Base-by-base conservation (phyloP, 23 tunicate species). In the Halocynthia aurantium region DNA sequence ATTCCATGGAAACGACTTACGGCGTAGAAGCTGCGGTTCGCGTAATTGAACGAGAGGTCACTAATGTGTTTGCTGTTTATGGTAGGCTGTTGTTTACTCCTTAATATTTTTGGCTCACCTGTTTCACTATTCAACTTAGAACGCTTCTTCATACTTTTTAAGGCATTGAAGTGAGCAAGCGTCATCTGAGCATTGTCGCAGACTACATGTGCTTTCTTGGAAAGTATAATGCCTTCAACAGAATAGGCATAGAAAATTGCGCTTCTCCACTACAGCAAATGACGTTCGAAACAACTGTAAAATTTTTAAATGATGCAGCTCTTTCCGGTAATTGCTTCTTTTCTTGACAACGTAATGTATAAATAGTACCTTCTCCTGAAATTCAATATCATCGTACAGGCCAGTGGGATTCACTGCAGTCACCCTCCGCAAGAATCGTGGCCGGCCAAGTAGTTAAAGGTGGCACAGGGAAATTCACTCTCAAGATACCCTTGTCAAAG, bases 11-110 rank as follows among this genome's bases (percentile, higher is more conserved):
- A 7, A 53, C 61, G 6, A 75, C 79, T 18, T 96, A 89, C 70
- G 99, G 99, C 53, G 82, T 96, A 54, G 96, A 89, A 79, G 99
- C 99, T 7, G 99, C 96, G 50, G 72, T 82, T 9, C 67, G 87
- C 49, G 95, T 90, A 13, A 82, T 96, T 6, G 82, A 74, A 17
- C 75, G 81, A 63, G 99, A 96, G 83, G 89, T 96, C 18, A 86
- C 86, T 50, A 83, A 80, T n/a, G 99, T 96, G 9, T 96, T 96
- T 73, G 92, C 78, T 51, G 98, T 83, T 7, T 92, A 92, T 67
- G 92, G 98, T 92, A 73, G 72, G 87, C 82, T 8, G 13, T 50
- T 11, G 5, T 12, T 15, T 60, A 60, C 17, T 15, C 2, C 17
- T 60, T 60, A 0, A 17, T 60, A 60, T 15, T 60, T 1, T 58